Evolutionary conservation across 2,888 invertebrate genomes (phyloP), one percentile per base, ranked within the genome.

Genomic region (Drosophila rellima): DNA sequence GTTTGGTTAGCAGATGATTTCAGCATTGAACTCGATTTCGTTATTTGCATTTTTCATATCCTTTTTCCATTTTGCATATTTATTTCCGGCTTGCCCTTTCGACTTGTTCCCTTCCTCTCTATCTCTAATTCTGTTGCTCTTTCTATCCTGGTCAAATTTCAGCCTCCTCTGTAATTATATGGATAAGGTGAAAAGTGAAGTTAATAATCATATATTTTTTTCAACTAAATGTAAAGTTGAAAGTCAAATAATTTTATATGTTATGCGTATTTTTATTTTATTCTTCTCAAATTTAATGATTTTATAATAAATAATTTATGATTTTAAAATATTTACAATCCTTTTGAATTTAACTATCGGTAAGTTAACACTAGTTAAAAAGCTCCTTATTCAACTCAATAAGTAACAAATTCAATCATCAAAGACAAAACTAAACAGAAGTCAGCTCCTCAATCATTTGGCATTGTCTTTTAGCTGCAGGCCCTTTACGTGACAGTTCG

Each of bases 41-140:
- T 7, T 74, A 89, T 85, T 82, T 85, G 86, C 80, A 89, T 85
- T 80, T 85, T 71, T 88, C 84, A 88, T 88, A 84, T 84, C 77
- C 88, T 64, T 66, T 87, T 78, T 70, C 45, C 44, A 48, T 62
- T 78, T 85, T 88, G 86, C 89, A 88, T 85, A 88, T 88, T 85
- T 86, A 85, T 89, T 88, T 85, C 84, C 84, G 69, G 62, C 55
- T 70, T 71, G 65, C 71, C 52, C 75, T 77, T 70, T 65, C 8
- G 26, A 45, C 18, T 51, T 39, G 39, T 47, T 54, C 42, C 33
- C 11, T 4, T 18, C 37, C 56, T 60, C 47, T 11, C 13, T n/a
- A 5, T 40, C 23, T 33, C 31, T 5, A 17, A 3, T n/a, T n/a
- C 23, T 18, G n/a, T 33, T 2, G 23, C 6, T 3, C 20, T 42